These are phyloP conservation scores for Stratiolaelaps scimitus DNA, from an alignment of 1,140 invertebrate genomes.

Conservation along the genomic window DNA sequence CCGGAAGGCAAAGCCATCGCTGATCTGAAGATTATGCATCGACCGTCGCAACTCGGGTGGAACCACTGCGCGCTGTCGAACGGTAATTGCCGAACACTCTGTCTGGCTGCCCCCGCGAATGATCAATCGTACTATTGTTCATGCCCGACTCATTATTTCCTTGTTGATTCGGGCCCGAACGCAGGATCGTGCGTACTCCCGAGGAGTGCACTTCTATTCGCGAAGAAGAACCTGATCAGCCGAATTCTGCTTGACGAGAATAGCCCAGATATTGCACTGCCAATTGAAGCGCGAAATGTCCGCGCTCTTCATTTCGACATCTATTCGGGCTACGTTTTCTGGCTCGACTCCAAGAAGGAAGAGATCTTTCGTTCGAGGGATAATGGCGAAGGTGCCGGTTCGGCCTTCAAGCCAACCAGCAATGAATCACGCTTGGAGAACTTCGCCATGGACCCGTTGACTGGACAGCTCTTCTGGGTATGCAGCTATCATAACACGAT, in stretches of 20 bases:
- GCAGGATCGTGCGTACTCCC: constrained; percentile 3
- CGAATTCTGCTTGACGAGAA: constrained; percentile 1
- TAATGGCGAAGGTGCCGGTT: background rate
- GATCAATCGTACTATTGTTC: constrained; percentile 17
- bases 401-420: background rate
- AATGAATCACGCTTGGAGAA: background rate
- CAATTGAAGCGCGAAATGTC: constrained; percentile 5
- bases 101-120: background rate
- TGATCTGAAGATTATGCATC: constrained; percentile 35
- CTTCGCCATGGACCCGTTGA: constrained; percentile 9
- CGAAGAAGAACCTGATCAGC: background rate
- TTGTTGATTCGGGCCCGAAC: constrained; percentile 32
- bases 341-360: constrained; percentile 3
- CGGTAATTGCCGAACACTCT: background rate
- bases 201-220: background rate
- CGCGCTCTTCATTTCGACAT: constrained; percentile 11
- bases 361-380: constrained; percentile 19
- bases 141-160: constrained; percentile 30
- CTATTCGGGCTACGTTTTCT: constrained; percentile 20
- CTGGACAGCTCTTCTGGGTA: constrained; percentile 17
- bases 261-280: constrained; percentile 15
- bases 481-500: constrained; percentile 16
- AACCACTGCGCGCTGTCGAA: constrained; percentile 46
- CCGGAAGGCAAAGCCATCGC: background rate
- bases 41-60: constrained; percentile 43